Base-by-base conservation (phyloP, 2,113 vertebrate species). In the Pelmatolapia mariae region DNA sequence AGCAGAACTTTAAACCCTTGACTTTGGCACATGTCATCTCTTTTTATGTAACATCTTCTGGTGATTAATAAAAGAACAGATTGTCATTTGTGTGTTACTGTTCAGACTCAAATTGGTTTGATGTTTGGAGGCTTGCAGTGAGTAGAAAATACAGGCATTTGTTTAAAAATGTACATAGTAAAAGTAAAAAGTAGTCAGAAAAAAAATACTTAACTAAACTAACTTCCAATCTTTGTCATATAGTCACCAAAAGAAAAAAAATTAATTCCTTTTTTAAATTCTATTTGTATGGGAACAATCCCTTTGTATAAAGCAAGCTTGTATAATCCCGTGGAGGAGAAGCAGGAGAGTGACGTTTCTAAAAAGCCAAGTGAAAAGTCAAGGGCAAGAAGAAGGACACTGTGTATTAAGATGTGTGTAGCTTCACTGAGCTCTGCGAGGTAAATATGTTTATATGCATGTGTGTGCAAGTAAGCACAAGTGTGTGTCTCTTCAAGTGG, bases 361-460 rank as follows among this genome's bases (percentile, higher is more conserved):
- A 59, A 76, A 66, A 85, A 57, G 8, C 12, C 29, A 76, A 86
- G 56, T 84, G 52, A 82, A 81, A 86, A 88, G 79, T 90, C 84
- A 89, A 91, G 78, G 71, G 31, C 82, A 85, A 38, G 15, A 79
- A 82, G 18, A 87, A 85, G 84, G 84, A 57, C 26, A 85, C 3
- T 85, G 68, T 85, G 56, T 56, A 26, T 24, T 22, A 66, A 31
- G 26, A 47, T 78, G 16, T 50, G 71, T 50, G 26, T 50, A 52
- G 22, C 18, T 68, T 81, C 61, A 80, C 53, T 83, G 76, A 4
- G 54, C 59, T 71, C 40, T 83, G 68, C 1, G 1, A 29, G 43
- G 19, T 68, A 54, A 63, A 50, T 18, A 81, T 80, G 81, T 88
- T 52, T 88, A 82, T 83, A 86, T 88, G 61, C n/a, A 86, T 88